phyloP scores from a whole-genome alignment of 2,797 vertebrate species.

The Clarias fuscus region DNA sequence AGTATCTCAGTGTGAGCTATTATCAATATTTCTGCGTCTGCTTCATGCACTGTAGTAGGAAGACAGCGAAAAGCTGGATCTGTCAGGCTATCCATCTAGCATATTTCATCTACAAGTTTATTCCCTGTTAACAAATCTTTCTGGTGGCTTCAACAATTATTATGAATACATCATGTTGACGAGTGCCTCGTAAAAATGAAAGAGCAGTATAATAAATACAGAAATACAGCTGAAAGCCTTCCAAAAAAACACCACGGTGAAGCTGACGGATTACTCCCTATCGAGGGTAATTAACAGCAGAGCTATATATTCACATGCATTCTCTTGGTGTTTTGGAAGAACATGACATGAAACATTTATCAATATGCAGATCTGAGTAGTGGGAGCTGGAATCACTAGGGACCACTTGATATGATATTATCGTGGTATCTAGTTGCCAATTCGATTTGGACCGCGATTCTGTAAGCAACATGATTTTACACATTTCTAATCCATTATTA shows the following conservation, averaged over 20 bases:
- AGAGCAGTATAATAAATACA: background rate
- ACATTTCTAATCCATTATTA: no score
- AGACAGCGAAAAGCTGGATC: background rate
- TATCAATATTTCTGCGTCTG: no score
- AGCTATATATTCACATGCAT: conserved; percentile 7
- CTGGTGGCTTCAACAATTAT: background rate
- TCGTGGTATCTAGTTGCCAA: no score
- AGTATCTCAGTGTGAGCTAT: background rate
- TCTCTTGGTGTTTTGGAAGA: conserved; percentile 1
- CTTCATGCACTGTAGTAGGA: background rate
- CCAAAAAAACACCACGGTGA: background rate
- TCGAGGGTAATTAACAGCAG: conserved; percentile 8
- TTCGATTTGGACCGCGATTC: no score
- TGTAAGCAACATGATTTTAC: no score
- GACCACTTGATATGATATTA: no score
- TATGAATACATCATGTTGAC: background rate
- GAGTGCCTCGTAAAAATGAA: conserved; percentile 6
- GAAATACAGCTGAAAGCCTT: conserved; percentile 15
- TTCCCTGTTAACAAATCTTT: background rate
- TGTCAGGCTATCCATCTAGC: background rate
- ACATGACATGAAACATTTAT: background rate
- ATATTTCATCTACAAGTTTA: background rate
- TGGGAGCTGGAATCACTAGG: no score
- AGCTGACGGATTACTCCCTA: background rate
- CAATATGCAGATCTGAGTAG: background rate